A percentile compares a stretch with the other conserved stretches of the same genome.
These are phyloP conservation scores for Chloroceryle aenea DNA, from an alignment of 2,113 vertebrate species.

Conservation along the genomic window DNA sequence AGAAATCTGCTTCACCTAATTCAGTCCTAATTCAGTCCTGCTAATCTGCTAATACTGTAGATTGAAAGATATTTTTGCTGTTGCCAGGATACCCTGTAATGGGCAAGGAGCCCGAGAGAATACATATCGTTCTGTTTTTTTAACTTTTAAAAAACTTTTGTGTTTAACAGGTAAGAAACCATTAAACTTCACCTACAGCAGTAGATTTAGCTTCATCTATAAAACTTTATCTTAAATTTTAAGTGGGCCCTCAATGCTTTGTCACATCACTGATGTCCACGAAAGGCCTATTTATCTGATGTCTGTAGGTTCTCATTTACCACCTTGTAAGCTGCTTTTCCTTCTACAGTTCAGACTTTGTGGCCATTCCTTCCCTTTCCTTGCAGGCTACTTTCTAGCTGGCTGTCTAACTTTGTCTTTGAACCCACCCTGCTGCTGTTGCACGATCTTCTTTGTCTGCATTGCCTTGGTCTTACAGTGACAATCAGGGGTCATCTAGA, in stretches of 20 bases:
- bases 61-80: conserved; percentile 73
- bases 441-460: neutral
- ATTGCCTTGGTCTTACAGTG: neutral
- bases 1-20: conserved; percentile 56
- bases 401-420: neutral
- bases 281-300: neutral
- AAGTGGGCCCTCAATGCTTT: neutral
- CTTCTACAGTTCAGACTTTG: neutral
- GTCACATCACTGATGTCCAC: neutral
- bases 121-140: conserved; percentile 81
- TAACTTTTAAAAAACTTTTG: conserved; percentile 87
- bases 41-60: conserved; percentile 71
- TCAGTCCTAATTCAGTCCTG: conserved; percentile 62
- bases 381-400: neutral
- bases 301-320: neutral
- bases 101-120: conserved; percentile 89
- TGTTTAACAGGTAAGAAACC: conserved; percentile 84
- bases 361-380: neutral
- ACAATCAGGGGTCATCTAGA: neutral
- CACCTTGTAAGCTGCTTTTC: neutral
- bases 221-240: neutral
- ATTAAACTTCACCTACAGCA: neutral
- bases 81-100: conserved; percentile 89
- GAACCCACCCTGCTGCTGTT: neutral
- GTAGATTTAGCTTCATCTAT: neutral